A percentile compares a stretch with the other conserved stretches of the same genome.
phyloP scores from a whole-genome alignment of 2,113 vertebrate genomes.

The Rhinolophus ferrumequinum region DNA sequence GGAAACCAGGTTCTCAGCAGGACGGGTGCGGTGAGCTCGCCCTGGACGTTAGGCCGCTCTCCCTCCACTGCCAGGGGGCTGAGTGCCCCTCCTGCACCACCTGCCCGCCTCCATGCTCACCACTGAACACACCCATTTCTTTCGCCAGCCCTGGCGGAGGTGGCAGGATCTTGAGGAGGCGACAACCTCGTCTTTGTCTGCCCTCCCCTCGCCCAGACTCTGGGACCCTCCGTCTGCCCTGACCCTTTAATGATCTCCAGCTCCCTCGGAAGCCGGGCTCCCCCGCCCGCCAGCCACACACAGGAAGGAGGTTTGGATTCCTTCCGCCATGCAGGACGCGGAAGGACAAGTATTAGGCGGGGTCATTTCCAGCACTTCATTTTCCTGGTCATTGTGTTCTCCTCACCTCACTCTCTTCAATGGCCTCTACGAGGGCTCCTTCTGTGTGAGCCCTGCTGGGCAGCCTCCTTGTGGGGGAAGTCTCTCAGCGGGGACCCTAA shows the following conservation, averaged over 20 bases:
- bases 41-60: no score
- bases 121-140: neutral
- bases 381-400: neutral
- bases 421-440: neutral
- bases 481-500: conserved; percentile 7
- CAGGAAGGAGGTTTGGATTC: neutral
- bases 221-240: neutral
- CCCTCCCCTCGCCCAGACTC: no score
- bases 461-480: neutral
- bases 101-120: neutral
- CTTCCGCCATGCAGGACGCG: neutral
- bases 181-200: neutral
- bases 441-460: neutral
- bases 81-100: neutral
- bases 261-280: neutral
- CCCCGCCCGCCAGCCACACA: neutral
- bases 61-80: neutral
- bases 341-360: neutral
- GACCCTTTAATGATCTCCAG: neutral
- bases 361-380: neutral
- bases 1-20: neutral
- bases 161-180: neutral
- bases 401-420: neutral
- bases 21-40: neutral
- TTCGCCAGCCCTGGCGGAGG: neutral